A percentile compares a stretch with the other conserved stretches of the same genome.
phyloP scores from a whole-genome alignment of 2,113 vertebrate species.

The Podarcis cretensis region DNA sequence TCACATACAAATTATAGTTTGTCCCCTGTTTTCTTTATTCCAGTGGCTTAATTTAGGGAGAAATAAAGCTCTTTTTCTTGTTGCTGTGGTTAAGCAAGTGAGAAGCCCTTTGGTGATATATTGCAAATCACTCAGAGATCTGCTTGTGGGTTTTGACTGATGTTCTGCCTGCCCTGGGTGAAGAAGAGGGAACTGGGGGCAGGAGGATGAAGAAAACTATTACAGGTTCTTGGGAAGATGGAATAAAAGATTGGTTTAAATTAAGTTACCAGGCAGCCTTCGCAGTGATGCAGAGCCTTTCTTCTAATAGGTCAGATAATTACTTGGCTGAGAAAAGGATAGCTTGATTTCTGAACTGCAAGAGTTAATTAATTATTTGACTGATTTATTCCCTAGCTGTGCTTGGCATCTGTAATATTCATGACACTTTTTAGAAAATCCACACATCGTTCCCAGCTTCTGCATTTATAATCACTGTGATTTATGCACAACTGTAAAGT shows the following conservation, averaged over 20 bases:
- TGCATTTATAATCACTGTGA: constrained; percentile 49
- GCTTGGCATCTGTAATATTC: constrained; percentile 3
- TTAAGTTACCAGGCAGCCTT: background rate
- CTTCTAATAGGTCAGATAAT: constrained; percentile 6
- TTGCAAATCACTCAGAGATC: background rate
- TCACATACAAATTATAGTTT: background rate
- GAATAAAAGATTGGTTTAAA: background rate
- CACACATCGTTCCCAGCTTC: constrained; percentile 43
- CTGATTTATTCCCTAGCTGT: background rate
- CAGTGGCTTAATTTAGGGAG: background rate
- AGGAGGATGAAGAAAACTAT: background rate
- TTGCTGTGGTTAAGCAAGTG: background rate
- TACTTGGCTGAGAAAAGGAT: constrained; percentile 16
- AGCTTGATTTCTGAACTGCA: constrained; percentile 24
- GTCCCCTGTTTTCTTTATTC: background rate
- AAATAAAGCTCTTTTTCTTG: background rate
- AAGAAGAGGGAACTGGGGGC: background rate
- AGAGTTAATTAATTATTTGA: constrained; percentile 13
- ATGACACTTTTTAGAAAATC: constrained; percentile 35
- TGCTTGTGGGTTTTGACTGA: background rate
- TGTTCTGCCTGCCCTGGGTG: background rate
- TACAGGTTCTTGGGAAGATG: background rate
- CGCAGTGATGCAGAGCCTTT: background rate
- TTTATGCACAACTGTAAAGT: constrained; percentile 63
- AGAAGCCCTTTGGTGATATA: background rate